These are phyloP conservation scores for Melipona beecheii DNA, from an alignment of 2,888 invertebrate genomes.

Conservation along the genomic window DNA sequence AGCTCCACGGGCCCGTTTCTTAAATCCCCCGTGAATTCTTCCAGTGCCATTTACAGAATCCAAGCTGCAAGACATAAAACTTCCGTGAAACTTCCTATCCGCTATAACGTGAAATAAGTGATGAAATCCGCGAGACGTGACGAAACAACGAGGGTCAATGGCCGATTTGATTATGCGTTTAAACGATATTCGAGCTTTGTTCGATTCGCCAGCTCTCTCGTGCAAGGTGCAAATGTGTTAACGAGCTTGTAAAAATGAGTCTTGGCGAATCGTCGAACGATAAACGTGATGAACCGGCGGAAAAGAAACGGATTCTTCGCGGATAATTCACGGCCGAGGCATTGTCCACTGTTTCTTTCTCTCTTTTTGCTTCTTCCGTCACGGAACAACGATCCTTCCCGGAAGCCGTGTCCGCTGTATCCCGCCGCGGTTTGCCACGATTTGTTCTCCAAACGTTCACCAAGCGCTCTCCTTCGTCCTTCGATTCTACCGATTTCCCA, in stretches of 20 bases:
- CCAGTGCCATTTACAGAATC: conserved; percentile 92
- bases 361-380: conserved; percentile 68
- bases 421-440: conserved; percentile 61
- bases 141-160: not conserved
- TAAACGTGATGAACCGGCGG: conserved; percentile 29
- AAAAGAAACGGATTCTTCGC: conserved; percentile 60
- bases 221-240: not conserved
- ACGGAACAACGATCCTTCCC: conserved; percentile 78
- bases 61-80: conserved; percentile 70
- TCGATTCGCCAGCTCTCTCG: conserved; percentile 27
- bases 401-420: conserved; percentile 71
- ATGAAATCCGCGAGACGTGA: not conserved
- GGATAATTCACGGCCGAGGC: conserved; percentile 52
- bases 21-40: conserved; percentile 93
- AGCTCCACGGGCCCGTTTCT: conserved; percentile 83
- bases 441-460: conserved; percentile 68
- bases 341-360: conserved; percentile 57
- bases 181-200: not conserved
- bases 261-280: not conserved
- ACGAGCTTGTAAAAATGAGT: conserved; percentile 16
- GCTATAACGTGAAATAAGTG: not conserved
- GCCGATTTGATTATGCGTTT: conserved; percentile 9
- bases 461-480: conserved; percentile 63
- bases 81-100: not conserved
- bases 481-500: conserved; percentile 59